Conservation (phyloP, 2,113 vertebrate genomes). For the Nibea coibor region DNA sequence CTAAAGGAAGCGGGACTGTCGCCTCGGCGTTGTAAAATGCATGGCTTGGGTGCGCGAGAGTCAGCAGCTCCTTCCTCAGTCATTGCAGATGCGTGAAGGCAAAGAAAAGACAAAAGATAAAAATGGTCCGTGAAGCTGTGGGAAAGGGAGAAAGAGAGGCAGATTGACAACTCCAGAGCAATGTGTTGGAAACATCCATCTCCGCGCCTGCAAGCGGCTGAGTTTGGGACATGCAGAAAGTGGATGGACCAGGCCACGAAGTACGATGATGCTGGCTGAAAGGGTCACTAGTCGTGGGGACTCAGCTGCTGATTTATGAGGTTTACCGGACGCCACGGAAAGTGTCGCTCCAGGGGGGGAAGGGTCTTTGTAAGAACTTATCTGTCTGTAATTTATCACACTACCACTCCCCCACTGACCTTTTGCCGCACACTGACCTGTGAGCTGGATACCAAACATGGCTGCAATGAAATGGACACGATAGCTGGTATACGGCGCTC, state of each 20-base stretch:
- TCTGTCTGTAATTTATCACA: conserved; percentile 81
- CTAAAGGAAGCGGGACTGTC: conserved; percentile 54
- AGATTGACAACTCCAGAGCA: conserved; percentile 24
- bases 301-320: conserved; percentile 80
- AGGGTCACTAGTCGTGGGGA: conserved; percentile 22
- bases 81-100: conserved; percentile 25
- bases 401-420: conserved; percentile 41
- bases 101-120: conserved; percentile 34
- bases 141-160: conserved; percentile 3
- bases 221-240: conserved; percentile 31
- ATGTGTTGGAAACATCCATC: conserved; percentile 44
- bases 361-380: conserved; percentile 77
- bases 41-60: conserved; percentile 26
- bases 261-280: conserved; percentile 33
- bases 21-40: conserved; percentile 52
- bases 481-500: conserved; percentile 3
- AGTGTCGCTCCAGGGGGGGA: conserved; percentile 37
- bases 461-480: conserved; percentile 38
- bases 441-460: conserved; percentile 59
- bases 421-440: conserved; percentile 45
- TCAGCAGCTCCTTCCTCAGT: conserved; percentile 59
- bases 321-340: conserved; percentile 61
- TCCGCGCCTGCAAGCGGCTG: conserved; percentile 16
- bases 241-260: conserved; percentile 40
- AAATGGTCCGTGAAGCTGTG: conserved; percentile 12